phyloP scores from a whole-genome alignment of 2,888 invertebrate genomes.

The Hypena proboscidalis region DNA sequence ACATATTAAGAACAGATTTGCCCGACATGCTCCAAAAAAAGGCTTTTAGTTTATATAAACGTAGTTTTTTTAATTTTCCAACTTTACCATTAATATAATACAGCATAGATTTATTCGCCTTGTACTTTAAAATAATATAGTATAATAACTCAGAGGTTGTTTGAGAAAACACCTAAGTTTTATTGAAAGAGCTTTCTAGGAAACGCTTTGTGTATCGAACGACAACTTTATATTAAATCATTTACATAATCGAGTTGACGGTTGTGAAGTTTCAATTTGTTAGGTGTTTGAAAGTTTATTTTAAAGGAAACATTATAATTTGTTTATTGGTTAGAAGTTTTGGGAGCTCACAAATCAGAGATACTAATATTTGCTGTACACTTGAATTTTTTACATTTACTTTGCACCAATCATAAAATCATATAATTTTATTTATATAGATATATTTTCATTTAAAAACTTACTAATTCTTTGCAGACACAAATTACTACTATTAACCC shows the following conservation, averaged over 20 bases:
- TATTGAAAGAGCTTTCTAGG: not conserved
- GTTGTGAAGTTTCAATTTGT: not conserved
- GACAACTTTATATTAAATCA: not conserved
- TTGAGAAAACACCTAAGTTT: too few species aligned
- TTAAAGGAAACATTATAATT: slow-evolving; percentile 4
- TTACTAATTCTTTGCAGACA: too few species aligned
- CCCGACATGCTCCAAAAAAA: not conserved
- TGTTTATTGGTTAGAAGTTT: not conserved
- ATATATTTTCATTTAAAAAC: too few species aligned
- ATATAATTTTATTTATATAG: too few species aligned
- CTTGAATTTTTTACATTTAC: not conserved
- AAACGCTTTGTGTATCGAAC: not conserved
- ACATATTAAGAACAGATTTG: slow-evolving; percentile 1
- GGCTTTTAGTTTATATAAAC: not conserved
- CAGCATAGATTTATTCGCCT: not conserved
- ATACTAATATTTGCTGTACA: too few species aligned
- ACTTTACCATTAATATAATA: slow-evolving; percentile 6
- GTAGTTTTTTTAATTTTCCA: slow-evolving; percentile 5
- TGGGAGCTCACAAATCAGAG: too few species aligned
- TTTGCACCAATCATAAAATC: not conserved
- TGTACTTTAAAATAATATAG: not conserved
- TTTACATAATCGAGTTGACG: not conserved
- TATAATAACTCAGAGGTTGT: not conserved
- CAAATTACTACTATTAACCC: too few species aligned
- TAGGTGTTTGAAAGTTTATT: too few species aligned